Base-by-base conservation (phyloP, 2,113 vertebrate species). In the Oenanthe oenanthe region DNA sequence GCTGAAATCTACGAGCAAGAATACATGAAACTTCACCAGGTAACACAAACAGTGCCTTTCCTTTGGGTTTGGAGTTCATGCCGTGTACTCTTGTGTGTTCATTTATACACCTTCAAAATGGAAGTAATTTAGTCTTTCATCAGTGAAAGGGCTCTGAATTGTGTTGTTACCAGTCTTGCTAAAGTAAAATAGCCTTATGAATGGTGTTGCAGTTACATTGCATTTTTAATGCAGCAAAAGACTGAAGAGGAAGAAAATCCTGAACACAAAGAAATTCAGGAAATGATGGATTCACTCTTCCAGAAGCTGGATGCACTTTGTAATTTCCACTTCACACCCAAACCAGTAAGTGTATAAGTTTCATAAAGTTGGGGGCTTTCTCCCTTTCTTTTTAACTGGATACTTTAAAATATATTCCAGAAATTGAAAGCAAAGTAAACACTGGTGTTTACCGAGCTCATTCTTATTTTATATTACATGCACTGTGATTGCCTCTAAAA, bases 1-100 rank as follows among this genome's bases (percentile, higher is more conserved):
- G 99, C 99, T 54, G 98, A 99, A 95, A 98, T 99, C 88, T 99
- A 99, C 17, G 99, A 99, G 72, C 98, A 99, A 47, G 99, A 99
- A 84, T 99, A 98, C 94, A 81, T 99, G 89, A 99, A 99, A 92
- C 98, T 99, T 95, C 98, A 97, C 53, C 98, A 99, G 99, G 99
- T 99, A 96, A 73, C 58, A 2, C 12, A 13, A 76, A 70, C 57
- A 54, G 1, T 74, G 51, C 25, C 36, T 31, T 88, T 76, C 29
- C 50, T 83, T 38, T 40, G 34, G 10, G 36, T 28, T 61, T 56
- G n/a, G 61, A 45, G n/a, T 47, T 63, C 40, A 66, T 13, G 32
- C 29, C 22, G 5, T 4, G 1, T 32, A 29, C 50, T 25, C 4
- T 11, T 34, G 1, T 2, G 20, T 47, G 14, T 53, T 83, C 8